Evolutionary conservation across 2,888 invertebrate species (phyloP), one percentile per base, ranked within the genome.

Genomic region (Tetramorium bicarinatum): DNA sequence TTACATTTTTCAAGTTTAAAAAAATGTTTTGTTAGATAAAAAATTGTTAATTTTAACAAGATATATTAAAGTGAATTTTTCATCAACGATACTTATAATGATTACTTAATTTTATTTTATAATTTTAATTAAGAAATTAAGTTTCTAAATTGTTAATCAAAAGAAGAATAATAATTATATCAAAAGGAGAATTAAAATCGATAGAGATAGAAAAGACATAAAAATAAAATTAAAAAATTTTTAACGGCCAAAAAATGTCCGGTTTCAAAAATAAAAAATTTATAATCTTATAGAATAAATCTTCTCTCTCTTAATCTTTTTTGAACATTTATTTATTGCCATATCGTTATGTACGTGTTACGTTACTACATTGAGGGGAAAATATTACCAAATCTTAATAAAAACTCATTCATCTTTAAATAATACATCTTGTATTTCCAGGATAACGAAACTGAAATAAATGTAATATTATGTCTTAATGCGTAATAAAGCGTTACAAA

Each of bases 381-480:
- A 34, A 38, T 38, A 15, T 54, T 71, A 15, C 21, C 15, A 54
- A 71, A 56, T 0, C 0, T 25, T 11, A 41, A 56, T 66, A 25
- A 41, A 72, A 41, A 21, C 25, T 25, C 38, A 18, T 1, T 56
- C 9, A 15, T 72, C 38, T 54, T 71, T 54, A 71, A 41, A 72
- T 72, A 38, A 72, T 7, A 72, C 15, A 25, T 72, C 38, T 72
- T 52, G 8, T 38, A 52, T 38, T 56, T 56, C 21, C 15, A 38
- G 15, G 3, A 61, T 47, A 74, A 75, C n/a, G 4, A 61, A 75
- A 72, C 15, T n/a, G 44, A 41, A n/a, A 74, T 72, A 72, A 47
- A 56, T 61, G 49, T 67, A 67, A 56, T 56, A 25, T 41, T 72
- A 72, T 15, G 21, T 15, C 8, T 62, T 34, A 8, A 61, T 41